Evolutionary conservation across 2,888 invertebrate genomes (phyloP), one percentile per base, ranked within the genome.

Genomic region (Yponomeuta sedellus): DNA sequence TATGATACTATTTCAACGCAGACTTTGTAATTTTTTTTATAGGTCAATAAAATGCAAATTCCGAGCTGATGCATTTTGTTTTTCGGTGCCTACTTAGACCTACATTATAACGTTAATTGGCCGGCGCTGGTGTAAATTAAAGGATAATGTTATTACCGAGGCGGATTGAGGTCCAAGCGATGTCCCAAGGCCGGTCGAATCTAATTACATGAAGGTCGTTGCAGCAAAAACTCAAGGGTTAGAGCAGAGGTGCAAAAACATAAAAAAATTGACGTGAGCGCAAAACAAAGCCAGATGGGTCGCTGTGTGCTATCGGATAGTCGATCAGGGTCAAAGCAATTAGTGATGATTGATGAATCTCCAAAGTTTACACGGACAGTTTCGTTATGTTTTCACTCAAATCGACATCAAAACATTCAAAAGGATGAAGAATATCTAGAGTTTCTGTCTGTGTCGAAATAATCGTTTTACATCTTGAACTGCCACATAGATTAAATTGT

Each of bases 81-180:
- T 39, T 52, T 56, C 25, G 61, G 44, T 52, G 16, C 44, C 44
- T 52, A 52, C 12, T 52, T 52, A 52, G 44, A 52, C 44, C n/a
- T 34, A 56, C 64, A 56, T 25, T 57, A 57, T 67, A 57, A 4
- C 57, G 39, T 64, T 58, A 85, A 85, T 86, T 84, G 83, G 83
- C 70, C 85, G 87, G 85, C 81, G 72, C 71, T 78, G 78, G 83
- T 81, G 25, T 56, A 82, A 85, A 86, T 87, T 85, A 83, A 81
- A 87, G 82, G 81, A 83, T 79, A 74, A 78, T 79, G 75, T 75
- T 77, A 61, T 61, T 44, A 52, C 34, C 20, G 11, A 65, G 59
- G 78, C 76, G 64, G 70, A 75, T 68, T 69, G 74, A 73, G 77
- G 77, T 73, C 71, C 74, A 71, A 75, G 78, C 79, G 80, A 78